Evolutionary conservation across 2,888 invertebrate species (phyloP).

Genomic region (Ectropis crepuscularia): DNA sequence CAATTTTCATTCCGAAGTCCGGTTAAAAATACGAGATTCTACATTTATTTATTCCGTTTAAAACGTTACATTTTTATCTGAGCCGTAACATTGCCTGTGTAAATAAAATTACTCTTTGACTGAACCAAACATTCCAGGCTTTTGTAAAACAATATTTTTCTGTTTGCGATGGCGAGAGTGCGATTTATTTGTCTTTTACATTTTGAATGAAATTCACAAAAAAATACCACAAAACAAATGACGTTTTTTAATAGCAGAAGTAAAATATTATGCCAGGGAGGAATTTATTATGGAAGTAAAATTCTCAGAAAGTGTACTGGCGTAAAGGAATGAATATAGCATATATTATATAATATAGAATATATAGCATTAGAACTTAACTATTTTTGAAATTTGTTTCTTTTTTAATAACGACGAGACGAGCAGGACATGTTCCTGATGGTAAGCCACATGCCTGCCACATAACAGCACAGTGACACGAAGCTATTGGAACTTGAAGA

Average conservation of each 20-base stretch:
- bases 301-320: too few relatives aligned
- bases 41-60: slow-evolving; percentile 13
- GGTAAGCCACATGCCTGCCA: too few relatives aligned
- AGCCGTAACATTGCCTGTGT: slow-evolving; percentile 6
- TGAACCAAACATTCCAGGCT: slow-evolving; percentile 3
- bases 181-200: not conserved
- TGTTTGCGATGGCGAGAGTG: slow-evolving; percentile 12
- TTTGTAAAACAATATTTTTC: slow-evolving; percentile 17
- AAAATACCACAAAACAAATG: not conserved
- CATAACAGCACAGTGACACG: too few relatives aligned
- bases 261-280: too few relatives aligned
- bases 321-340: too few relatives aligned
- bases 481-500: too few relatives aligned
- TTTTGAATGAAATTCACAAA: not conserved
- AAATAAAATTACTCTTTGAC: slow-evolving; percentile 19
- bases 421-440: too few relatives aligned
- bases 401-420: too few relatives aligned
- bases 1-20: not conserved
- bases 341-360: too few relatives aligned
- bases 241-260: not conserved
- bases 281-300: too few relatives aligned
- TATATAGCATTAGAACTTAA: too few relatives aligned
- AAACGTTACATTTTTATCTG: slow-evolving; percentile 17
- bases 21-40: not conserved
- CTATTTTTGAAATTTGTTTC: too few relatives aligned